Evolutionary conservation across 2,888 invertebrate genomes (phyloP), one percentile per base, ranked within the genome.

Genomic region (Cylindroiulus punctatus): DNA sequence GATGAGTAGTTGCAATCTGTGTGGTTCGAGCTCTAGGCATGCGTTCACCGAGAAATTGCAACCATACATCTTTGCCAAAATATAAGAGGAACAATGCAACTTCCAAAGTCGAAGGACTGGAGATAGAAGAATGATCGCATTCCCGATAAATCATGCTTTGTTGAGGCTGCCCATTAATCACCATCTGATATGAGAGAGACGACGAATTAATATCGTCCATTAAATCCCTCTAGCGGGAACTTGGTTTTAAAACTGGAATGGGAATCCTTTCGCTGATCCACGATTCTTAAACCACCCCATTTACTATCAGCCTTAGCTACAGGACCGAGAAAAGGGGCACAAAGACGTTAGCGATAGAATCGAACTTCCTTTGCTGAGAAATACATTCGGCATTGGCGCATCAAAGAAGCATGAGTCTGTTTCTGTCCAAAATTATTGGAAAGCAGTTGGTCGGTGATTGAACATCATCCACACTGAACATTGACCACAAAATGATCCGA

Each of bases 61-160:
- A 32, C 81, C 81, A 81, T 81, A 81, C 81, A 81, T 81, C 81
- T 81, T 81, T 26, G 19, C 81, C 81, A 81, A 81, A 36, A 81
- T 81, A 30, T 81, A 81, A 81, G 81, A 81, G 81, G 81, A 81
- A 81, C 81, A 81, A 81, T 81, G 81, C 36, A 30, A 32, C 40
- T 81, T 17, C 81, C 81, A 81, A 32, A 36, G 81, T 32, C 36
- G 40, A 12, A n/a, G 40, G n/a, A 32, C 36, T 32, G 81, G 81
- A 81, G 40, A 81, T 32, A 36, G 32, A 32, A 36, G 40, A 44
- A 44, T 42, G 36, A 84, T 84, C 36, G 17, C 84, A 84, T 84
- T 84, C 47, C 84, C 84, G 84, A 84, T 84, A 84, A 84, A 84
- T 84, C 84, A 84, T 84, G 84, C 84, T 84, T 84, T 84, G 84